Conservation (phyloP, 2,113 vertebrate genomes). For the Grus americana region DNA sequence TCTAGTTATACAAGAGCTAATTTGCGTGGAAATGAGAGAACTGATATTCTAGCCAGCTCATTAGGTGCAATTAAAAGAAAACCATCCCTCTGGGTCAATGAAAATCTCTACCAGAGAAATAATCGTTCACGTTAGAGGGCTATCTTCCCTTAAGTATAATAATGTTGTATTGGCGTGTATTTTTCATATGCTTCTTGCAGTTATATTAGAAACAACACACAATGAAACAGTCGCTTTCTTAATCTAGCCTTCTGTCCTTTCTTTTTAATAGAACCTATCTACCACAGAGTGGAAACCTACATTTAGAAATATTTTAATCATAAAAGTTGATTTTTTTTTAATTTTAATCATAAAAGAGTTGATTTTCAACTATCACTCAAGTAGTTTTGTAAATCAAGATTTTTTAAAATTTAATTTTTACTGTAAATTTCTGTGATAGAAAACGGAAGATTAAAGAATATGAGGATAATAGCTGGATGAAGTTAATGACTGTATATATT, state of each 20-base stretch:
- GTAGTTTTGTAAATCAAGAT: background rate
- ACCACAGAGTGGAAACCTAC: background rate
- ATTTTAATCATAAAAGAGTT: no score
- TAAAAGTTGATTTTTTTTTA: background rate
- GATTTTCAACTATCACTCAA: background rate
- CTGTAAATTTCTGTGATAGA: background rate
- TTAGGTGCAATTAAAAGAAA: slow-evolving; percentile 34
- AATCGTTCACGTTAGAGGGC: background rate
- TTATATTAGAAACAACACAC: background rate
- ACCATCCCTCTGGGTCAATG: background rate
- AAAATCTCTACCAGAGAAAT: background rate
- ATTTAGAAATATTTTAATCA: background rate
- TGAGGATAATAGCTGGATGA: background rate
- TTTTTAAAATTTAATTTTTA: background rate
- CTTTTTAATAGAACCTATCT: background rate
- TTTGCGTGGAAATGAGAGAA: slow-evolving; percentile 33
- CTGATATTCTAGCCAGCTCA: background rate
- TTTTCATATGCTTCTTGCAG: background rate
- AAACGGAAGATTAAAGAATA: background rate
- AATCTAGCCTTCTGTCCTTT: background rate
- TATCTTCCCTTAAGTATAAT: background rate
- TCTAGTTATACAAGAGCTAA: background rate
- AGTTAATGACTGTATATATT: background rate
- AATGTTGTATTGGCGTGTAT: background rate
- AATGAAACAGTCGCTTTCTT: background rate